Percentiles rank a stretch among this genome's conserved stretches.
Conservation (phyloP, 1,140 invertebrate genomes). For the Leptonema lineaticorne region DNA sequence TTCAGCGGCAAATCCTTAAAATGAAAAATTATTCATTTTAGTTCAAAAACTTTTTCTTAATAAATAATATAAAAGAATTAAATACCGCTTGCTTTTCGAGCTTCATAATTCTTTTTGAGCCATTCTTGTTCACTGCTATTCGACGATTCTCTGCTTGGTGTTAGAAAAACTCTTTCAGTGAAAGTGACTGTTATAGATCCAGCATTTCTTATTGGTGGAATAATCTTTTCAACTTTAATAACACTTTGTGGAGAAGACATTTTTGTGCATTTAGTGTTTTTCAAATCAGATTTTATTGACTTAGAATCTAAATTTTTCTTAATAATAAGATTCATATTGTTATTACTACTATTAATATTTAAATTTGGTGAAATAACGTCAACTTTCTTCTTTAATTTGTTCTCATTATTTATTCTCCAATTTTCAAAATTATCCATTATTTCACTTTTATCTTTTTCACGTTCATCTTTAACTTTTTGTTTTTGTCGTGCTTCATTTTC, state of each 20-base stretch:
- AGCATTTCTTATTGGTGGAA: slow-evolving; percentile 61
- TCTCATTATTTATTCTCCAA: slow-evolving; percentile 56
- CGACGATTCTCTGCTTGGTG: slow-evolving; percentile 77
- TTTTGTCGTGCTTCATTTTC: slow-evolving; percentile 57
- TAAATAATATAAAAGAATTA: too few relatives aligned
- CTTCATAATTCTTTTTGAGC: slow-evolving; percentile 77
- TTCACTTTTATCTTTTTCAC: slow-evolving; percentile 58
- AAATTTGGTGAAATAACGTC: too few relatives aligned
- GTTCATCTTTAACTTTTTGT: slow-evolving; percentile 59
- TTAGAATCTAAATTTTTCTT: neutral
- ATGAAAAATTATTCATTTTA: neutral
- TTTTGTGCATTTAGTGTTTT: too few relatives aligned
- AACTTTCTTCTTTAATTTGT: slow-evolving; percentile 36
- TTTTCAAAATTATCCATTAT: slow-evolving; percentile 67
- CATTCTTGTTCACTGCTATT: slow-evolving; percentile 76
- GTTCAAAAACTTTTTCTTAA: too few relatives aligned
- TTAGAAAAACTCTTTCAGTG: slow-evolving; percentile 76
- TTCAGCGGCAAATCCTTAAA: slow-evolving; percentile 63
- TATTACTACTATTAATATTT: too few relatives aligned
- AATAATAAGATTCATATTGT: neutral
- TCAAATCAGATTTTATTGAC: too few relatives aligned
- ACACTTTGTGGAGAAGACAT: neutral
- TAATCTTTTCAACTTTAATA: slow-evolving; percentile 11
- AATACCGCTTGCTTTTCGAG: slow-evolving; percentile 65
- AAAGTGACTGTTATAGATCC: slow-evolving; percentile 69